phyloP scores from a whole-genome alignment of 1,140 invertebrate genomes.

The Meloidogyne hapla region DNA sequence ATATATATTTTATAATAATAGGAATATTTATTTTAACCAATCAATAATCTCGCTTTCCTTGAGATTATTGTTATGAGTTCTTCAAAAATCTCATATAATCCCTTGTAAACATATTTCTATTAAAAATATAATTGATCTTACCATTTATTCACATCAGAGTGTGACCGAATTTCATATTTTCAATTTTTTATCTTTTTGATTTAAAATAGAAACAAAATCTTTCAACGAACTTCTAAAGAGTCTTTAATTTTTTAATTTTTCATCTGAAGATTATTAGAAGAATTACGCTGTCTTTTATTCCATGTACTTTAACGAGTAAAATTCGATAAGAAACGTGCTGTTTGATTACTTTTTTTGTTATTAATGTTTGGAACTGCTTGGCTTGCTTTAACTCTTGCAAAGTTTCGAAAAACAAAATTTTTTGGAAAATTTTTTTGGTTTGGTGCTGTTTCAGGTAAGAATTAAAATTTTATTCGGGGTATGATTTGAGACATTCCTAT shows the following conservation, averaged over 20 bases:
- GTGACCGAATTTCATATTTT: too few species aligned
- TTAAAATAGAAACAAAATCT: too few species aligned
- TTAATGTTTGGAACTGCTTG: slow-evolving; percentile 66
- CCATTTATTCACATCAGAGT: too few species aligned
- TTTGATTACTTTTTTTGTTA: slow-evolving; percentile 65
- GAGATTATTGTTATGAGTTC: too few species aligned
- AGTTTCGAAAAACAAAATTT: slow-evolving; percentile 66
- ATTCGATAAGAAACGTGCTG: slow-evolving; percentile 50
- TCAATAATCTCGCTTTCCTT: too few species aligned
- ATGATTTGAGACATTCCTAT: too few species aligned
- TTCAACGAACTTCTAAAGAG: too few species aligned
- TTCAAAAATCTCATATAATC: too few species aligned
- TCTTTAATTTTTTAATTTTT: slow-evolving; percentile 31
- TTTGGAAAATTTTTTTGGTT: slow-evolving; percentile 65
- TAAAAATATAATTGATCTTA: too few species aligned
- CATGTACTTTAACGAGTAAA: slow-evolving; percentile 65
- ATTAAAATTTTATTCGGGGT: neutral
- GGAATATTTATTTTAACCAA: too few species aligned
- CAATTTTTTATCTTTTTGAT: too few species aligned
- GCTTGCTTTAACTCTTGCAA: slow-evolving; percentile 65
- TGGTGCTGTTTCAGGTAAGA: slow-evolving; percentile 64
- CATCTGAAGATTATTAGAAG: slow-evolving; percentile 66
- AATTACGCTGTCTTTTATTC: slow-evolving; percentile 67
- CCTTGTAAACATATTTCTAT: too few species aligned
- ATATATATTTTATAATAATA: neutral